Conservation (phyloP, 2,888 invertebrate genomes). For the Dione vanillae region DNA sequence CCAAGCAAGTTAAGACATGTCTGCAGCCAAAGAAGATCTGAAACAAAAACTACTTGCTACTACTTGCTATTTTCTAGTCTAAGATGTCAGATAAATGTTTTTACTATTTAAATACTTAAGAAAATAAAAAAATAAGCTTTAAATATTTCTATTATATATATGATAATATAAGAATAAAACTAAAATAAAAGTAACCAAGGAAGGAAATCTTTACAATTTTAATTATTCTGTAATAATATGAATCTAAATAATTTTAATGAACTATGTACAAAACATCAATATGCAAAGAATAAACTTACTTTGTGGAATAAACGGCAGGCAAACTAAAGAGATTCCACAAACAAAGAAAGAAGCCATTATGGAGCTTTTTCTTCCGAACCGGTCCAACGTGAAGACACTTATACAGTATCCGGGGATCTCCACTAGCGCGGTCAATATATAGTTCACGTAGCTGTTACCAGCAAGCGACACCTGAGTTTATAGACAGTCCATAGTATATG, state of each 20-base stretch:
- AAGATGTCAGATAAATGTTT: neutral
- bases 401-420: conserved; percentile 87
- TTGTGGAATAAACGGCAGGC: conserved; percentile 83
- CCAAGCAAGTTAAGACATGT: conserved; percentile 79
- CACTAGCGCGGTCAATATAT: conserved; percentile 86
- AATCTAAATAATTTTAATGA: too few species aligned
- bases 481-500: conserved; percentile 91
- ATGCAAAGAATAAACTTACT: conserved; percentile 63
- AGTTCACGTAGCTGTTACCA: conserved; percentile 91
- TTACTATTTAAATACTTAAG: neutral
- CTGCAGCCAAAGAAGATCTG: conserved; percentile 75
- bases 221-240: too few species aligned
- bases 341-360: conserved; percentile 83
- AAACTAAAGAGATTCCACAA: conserved; percentile 82
- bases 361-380: conserved; percentile 83
- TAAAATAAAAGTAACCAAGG: too few species aligned
- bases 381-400: conserved; percentile 84
- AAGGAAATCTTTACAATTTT: too few species aligned
- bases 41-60: conserved; percentile 42
- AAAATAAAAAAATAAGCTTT: neutral
- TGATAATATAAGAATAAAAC: too few species aligned
- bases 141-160: neutral
- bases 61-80: conserved; percentile 30
- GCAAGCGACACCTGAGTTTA: conserved; percentile 90
- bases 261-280: neutral